These are phyloP conservation scores for Wiebesia pumilae DNA, from an alignment of 1,140 invertebrate species.

Conservation along the genomic window DNA sequence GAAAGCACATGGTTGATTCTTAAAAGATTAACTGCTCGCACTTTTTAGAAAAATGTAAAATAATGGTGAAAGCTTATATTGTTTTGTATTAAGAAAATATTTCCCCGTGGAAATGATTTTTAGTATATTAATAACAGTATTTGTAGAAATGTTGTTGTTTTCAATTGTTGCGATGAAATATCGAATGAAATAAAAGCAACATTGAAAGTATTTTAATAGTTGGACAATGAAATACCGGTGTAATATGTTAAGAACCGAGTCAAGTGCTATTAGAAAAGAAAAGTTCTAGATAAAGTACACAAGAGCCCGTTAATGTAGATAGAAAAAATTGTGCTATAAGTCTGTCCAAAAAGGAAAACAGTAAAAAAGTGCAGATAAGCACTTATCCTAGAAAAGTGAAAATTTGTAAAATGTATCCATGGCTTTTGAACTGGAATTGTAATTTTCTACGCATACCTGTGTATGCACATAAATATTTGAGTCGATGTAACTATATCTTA, in stretches of 20 bases:
- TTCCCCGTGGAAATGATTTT: no score
- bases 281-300: not conserved
- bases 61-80: not conserved
- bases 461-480: not conserved
- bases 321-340: not conserved
- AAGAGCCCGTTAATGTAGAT: not conserved
- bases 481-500: not conserved
- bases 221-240: not conserved
- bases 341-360: not conserved
- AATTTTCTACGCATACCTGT: not conserved
- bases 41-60: not conserved
- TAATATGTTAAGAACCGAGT: not conserved
- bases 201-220: not conserved
- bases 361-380: not conserved
- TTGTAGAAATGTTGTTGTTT: no score
- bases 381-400: not conserved
- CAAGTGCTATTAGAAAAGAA: not conserved
- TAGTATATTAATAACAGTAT: no score
- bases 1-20: not conserved
- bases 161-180: no score
- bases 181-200: not conserved
- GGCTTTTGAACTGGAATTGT: not conserved
- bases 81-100: not conserved
- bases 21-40: not conserved
- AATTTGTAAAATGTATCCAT: not conserved